A percentile compares a stretch with the other conserved stretches of the same genome.
phyloP scores from a whole-genome alignment of 1,140 invertebrate genomes.

The Muscidifurax raptorellus region DNA sequence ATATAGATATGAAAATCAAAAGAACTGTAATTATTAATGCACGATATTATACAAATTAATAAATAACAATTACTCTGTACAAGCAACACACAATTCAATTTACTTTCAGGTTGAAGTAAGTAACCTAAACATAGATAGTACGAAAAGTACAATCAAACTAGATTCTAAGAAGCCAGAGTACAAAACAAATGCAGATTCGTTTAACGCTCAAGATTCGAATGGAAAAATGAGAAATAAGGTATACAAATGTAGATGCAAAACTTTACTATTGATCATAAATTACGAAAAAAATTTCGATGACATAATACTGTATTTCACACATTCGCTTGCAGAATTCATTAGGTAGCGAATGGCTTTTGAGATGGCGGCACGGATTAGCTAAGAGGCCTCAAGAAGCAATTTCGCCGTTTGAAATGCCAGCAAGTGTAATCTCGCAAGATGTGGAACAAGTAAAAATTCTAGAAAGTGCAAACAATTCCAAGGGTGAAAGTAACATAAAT shows the following conservation, averaged over 20 bases:
- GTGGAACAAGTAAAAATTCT: not conserved
- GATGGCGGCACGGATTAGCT: conserved; percentile 16
- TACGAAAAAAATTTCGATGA: no score
- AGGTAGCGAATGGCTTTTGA: conserved; percentile 12
- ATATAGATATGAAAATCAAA: conserved; percentile 61
- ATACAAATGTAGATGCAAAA: no score
- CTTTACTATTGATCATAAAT: no score
- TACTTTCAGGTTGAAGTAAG: not conserved
- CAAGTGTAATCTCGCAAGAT: not conserved
- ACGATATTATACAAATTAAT: not conserved
- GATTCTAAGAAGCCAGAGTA: no score
- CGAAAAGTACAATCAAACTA: not conserved
- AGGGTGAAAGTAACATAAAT: not conserved
- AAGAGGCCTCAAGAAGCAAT: not conserved
- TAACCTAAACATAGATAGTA: not conserved
- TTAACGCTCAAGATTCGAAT: not conserved
- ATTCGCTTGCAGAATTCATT: not conserved
- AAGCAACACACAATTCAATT: not conserved
- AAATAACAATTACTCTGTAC: not conserved
- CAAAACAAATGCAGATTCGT: no score
- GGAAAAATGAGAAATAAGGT: not conserved
- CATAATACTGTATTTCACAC: no score
- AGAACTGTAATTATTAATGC: conserved; percentile 55
- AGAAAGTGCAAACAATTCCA: not conserved
- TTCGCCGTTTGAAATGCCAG: not conserved